Percentiles rank a stretch among this genome's conserved stretches.
These are phyloP conservation scores for Pipa parva DNA, from an alignment of 2,113 vertebrate species.

Conservation along the genomic window DNA sequence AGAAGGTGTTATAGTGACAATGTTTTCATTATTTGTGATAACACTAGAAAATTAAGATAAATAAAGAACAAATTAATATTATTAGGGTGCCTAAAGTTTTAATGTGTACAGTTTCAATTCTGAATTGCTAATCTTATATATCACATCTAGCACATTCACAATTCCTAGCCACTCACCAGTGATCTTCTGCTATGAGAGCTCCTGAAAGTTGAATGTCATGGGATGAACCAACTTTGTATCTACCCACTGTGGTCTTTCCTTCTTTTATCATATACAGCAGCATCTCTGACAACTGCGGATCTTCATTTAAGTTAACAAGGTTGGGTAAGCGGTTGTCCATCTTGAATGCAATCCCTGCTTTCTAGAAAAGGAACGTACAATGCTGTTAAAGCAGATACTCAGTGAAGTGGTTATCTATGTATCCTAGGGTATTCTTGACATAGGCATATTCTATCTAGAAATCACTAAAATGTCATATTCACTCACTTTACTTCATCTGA, in stretches of 20 bases:
- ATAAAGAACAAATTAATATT: neutral
- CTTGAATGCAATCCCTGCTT: slow-evolving; percentile 85
- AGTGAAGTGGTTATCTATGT: no score
- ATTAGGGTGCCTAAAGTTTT: no score
- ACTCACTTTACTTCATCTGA: no score
- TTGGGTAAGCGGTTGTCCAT: slow-evolving; percentile 88
- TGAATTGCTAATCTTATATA: no score
- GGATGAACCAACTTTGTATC: slow-evolving; percentile 61
- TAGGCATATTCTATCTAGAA: no score
- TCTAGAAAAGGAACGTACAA: slow-evolving; percentile 60
- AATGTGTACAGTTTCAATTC: no score
- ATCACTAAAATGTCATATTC: no score
- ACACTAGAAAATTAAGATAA: slow-evolving; percentile 64
- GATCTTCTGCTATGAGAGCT: slow-evolving; percentile 84
- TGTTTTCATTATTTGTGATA: slow-evolving; percentile 68
- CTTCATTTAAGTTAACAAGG: slow-evolving; percentile 92
- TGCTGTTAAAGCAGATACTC: no score
- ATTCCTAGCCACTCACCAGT: slow-evolving; percentile 73
- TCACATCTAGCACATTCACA: no score
- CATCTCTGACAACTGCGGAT: slow-evolving; percentile 94
- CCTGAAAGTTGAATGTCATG: slow-evolving; percentile 89
- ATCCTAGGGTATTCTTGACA: no score
- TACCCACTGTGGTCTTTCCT: slow-evolving; percentile 86
- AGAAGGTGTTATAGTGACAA: slow-evolving; percentile 74
- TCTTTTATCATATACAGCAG: slow-evolving; percentile 93